Evolutionary conservation across 2,113 vertebrate species (phyloP), one percentile per base, ranked within the genome.

Genomic region (Verasper variegatus): DNA sequence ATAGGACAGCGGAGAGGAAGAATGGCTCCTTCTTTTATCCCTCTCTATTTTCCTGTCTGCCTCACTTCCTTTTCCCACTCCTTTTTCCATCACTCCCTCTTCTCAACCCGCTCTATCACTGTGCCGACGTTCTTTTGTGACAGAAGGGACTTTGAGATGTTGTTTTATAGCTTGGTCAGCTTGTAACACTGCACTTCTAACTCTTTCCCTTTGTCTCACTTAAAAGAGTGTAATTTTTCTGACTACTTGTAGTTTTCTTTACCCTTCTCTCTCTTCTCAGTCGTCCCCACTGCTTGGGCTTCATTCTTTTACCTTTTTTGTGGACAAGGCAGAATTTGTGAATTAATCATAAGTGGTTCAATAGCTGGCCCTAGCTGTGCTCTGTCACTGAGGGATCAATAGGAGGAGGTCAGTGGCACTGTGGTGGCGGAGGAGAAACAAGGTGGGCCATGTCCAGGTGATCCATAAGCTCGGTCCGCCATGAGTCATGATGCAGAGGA

Each of bases 261-360:
- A 82, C 80, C 73, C 60, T 27, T 76, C 83, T 74, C 77, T 76
- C 77, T 76, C 55, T 79, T 74, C 85, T 76, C 51, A 62, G 74
- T 83, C 74, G 80, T 76, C 72, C 74, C 74, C 62, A 17, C 67
- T 73, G 74, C 82, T 82, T 84, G 75, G 72, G 68, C 88, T 90
- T 90, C 88, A 71, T 90, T 89, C 89, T 88, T 79, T 85, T 69
- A 17, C 24, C 74, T 88, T 93, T 90, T 92, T 90, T 89, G 89
- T 90, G 80, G 92, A 89, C 88, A 87, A 83, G 88, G 88, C 93
- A 93, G 80, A 83, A 88, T 91, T 93, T 89, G 88, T 92, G 91
- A 93, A 94, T 93, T 90, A 91, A 94, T 95, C 93, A 94, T 94
- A 93, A 90, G 88, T 78, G 73, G 91, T 88, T 94, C 90, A 90